Percentiles rank a stretch among this genome's conserved stretches.
phyloP scores from a whole-genome alignment of 2,113 vertebrate genomes.

The Gavialis gangeticus region DNA sequence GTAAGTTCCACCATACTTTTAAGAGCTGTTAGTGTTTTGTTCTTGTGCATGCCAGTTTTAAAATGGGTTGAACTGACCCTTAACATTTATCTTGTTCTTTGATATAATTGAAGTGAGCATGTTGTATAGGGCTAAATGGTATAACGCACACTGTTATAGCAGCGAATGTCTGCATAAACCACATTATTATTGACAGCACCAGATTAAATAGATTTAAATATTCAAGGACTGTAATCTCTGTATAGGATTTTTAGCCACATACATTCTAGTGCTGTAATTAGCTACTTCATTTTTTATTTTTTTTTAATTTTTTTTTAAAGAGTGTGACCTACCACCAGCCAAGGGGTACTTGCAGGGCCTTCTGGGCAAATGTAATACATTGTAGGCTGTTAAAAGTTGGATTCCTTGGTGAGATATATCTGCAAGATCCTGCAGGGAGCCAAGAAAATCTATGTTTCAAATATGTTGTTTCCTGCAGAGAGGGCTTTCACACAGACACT shows the following conservation, averaged over 20 bases:
- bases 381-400: conserved; percentile 14
- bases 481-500: conserved; percentile 43
- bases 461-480: conserved; percentile 59
- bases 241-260: conserved; percentile 31
- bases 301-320: conserved; percentile 8
- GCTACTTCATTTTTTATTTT: conserved; percentile 11
- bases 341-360: conserved; percentile 13
- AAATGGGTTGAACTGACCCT: not conserved
- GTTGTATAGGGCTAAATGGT: not conserved
- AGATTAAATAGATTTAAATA: conserved; percentile 56
- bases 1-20: not conserved
- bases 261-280: conserved; percentile 42
- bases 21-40: not conserved
- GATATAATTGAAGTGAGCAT: rapidly evolving
- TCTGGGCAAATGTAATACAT: conserved; percentile 6
- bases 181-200: conserved; percentile 8
- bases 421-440: conserved; percentile 71
- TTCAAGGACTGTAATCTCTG: not conserved
- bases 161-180: not conserved
- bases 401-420: conserved; percentile 58
- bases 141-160: not conserved
- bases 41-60: not conserved
- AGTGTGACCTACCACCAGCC: conserved; percentile 30
- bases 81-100: not conserved
- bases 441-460: conserved; percentile 51